Evolutionary conservation across 2,113 vertebrate genomes (phyloP).

Genomic region (Limanda limanda): DNA sequence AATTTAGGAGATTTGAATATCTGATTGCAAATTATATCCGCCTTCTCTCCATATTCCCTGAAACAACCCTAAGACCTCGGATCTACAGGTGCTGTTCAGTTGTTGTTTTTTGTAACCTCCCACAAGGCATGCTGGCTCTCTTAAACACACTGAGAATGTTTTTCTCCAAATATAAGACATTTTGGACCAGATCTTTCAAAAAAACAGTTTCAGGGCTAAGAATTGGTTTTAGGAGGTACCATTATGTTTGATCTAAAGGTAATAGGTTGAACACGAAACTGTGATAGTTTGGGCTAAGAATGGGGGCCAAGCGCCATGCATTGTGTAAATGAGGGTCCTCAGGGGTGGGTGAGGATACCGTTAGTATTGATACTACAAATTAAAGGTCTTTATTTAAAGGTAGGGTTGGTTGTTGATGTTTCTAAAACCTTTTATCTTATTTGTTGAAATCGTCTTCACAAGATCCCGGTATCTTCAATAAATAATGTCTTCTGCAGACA

Average conservation of each 20-base stretch:
- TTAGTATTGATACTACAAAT: too few relatives aligned
- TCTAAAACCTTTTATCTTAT: too few relatives aligned
- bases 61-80: neutral
- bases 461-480: too few relatives aligned
- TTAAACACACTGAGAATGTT: neutral
- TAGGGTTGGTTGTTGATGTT: too few relatives aligned
- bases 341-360: too few relatives aligned
- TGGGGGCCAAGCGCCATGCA: too few relatives aligned
- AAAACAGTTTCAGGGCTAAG: neutral
- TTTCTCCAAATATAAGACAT: constrained; percentile 1
- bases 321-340: too few relatives aligned
- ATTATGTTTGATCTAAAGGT: neutral
- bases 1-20: neutral
- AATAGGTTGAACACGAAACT: too few relatives aligned
- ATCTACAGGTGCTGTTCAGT: constrained; percentile 9
- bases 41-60: neutral
- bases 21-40: neutral
- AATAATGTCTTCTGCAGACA: too few relatives aligned
- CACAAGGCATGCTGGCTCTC: constrained; percentile 43
- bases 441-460: too few relatives aligned
- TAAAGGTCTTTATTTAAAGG: too few relatives aligned
- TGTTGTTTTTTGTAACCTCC: constrained; percentile 39
- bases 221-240: neutral
- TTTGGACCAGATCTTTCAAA: neutral
- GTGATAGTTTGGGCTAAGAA: too few relatives aligned